Percentiles rank a stretch among this genome's conserved stretches.
Conservation (phyloP, 2,797 vertebrate species). For the Melanogrammus aeglefinus region DNA sequence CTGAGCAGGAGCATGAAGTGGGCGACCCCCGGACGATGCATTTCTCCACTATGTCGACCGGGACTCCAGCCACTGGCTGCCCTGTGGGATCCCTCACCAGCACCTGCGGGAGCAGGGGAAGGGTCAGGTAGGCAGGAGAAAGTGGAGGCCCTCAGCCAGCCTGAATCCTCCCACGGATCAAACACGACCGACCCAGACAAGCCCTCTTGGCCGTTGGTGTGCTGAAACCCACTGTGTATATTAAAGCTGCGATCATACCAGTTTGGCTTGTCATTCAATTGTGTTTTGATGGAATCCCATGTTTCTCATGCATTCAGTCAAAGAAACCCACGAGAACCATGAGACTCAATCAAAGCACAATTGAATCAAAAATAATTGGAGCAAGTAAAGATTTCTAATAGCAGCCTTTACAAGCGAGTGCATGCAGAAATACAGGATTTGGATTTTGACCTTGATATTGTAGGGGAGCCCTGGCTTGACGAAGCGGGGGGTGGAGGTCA, state of each 20-base stretch:
- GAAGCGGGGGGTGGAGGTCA: constrained; percentile 87
- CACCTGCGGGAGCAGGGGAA: background rate
- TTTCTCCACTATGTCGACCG: background rate
- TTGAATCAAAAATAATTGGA: background rate
- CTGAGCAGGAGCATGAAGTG: background rate
- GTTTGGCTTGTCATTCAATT: background rate
- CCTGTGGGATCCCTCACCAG: background rate
- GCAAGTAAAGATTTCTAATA: background rate
- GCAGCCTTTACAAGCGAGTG: background rate
- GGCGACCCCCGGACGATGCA: background rate
- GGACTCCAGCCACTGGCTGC: background rate
- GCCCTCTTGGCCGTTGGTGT: background rate
- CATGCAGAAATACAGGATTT: background rate
- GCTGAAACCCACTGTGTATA: background rate
- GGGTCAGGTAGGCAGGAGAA: background rate
- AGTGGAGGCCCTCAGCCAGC: too few species aligned
- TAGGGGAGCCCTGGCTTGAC: constrained; percentile 91
- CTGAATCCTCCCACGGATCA: background rate
- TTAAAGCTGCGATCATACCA: background rate
- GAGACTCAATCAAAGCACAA: background rate
- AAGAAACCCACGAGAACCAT: background rate
- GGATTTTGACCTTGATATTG: constrained; percentile 76
- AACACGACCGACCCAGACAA: background rate
- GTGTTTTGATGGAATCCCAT: background rate
- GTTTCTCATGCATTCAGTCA: background rate